Conservation (phyloP, 2,113 vertebrate genomes). For the Hoplias malabaricus region DNA sequence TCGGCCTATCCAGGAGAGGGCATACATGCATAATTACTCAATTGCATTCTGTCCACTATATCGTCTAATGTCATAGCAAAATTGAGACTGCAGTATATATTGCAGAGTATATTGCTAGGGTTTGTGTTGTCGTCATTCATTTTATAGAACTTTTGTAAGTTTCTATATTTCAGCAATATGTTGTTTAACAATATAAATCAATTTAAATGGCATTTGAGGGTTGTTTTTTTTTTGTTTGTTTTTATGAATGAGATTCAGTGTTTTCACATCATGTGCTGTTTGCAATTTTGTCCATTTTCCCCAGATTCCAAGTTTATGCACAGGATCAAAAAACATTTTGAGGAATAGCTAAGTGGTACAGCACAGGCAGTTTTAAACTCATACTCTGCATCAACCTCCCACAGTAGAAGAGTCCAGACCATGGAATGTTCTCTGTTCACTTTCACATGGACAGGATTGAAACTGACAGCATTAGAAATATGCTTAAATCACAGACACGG, state of each 20-base stretch:
- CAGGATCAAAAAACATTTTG: constrained; percentile 5
- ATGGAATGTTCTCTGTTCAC: constrained; percentile 68
- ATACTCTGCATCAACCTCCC: constrained; percentile 56
- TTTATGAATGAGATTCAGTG: not conserved
- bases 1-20: constrained; percentile 62
- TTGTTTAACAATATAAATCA: constrained; percentile 14
- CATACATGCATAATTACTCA: constrained; percentile 50
- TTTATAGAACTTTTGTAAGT: not conserved
- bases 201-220: not conserved
- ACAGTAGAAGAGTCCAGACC: constrained; percentile 44
- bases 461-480: constrained; percentile 56
- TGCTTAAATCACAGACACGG: constrained; percentile 35
- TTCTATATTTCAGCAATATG: not conserved
- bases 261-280: not conserved
- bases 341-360: not conserved
- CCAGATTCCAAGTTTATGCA: not conserved
- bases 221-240: constrained; percentile 1
- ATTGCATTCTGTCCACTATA: not conserved
- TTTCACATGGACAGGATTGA: constrained; percentile 63
- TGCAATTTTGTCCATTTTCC: not conserved
- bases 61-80: not conserved
- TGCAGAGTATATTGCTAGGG: not conserved
- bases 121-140: not conserved
- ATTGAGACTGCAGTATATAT: not conserved
- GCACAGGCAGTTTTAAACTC: constrained; percentile 51